Evolutionary conservation across 1,140 invertebrate species (phyloP).

Genomic region (Drosophila arizonae): DNA sequence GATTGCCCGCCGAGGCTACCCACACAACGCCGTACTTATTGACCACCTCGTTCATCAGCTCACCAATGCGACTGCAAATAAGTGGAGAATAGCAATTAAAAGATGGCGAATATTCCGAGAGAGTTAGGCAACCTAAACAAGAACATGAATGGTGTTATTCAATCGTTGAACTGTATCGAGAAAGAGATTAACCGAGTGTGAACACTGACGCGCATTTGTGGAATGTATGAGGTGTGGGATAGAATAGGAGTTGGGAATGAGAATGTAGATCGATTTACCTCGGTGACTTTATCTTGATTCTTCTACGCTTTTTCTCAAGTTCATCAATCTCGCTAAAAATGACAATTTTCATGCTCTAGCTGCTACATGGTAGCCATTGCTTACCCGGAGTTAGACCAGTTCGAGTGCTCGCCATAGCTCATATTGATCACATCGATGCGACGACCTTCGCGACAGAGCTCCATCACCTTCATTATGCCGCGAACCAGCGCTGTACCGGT

Average conservation of each 20-base stretch:
- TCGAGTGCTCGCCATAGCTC: constrained; percentile 97
- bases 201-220: background rate
- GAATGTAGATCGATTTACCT: constrained; percentile 29
- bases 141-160: background rate
- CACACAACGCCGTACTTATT: constrained; percentile 96
- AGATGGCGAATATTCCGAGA: background rate
- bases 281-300: constrained; percentile 17
- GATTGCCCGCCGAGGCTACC: constrained; percentile 96
- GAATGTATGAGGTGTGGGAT: background rate
- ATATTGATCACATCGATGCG: constrained; percentile 97
- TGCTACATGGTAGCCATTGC: constrained; percentile 41
- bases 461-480: constrained; percentile 94
- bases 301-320: constrained; percentile 32
- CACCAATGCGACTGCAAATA: constrained; percentile 88
- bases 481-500: constrained; percentile 95
- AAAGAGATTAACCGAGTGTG: background rate
- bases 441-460: constrained; percentile 85
- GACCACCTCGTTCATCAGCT: constrained; percentile 94
- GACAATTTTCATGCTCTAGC: constrained; percentile 19
- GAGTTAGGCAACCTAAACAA: background rate
- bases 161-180: background rate
- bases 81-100: background rate
- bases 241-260: background rate
- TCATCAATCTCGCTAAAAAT: constrained; percentile 36
- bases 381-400: constrained; percentile 95